Evolutionary conservation across 2,113 vertebrate genomes (phyloP), one percentile per base, ranked within the genome.

Genomic region (Antechinus stuartii): DNA sequence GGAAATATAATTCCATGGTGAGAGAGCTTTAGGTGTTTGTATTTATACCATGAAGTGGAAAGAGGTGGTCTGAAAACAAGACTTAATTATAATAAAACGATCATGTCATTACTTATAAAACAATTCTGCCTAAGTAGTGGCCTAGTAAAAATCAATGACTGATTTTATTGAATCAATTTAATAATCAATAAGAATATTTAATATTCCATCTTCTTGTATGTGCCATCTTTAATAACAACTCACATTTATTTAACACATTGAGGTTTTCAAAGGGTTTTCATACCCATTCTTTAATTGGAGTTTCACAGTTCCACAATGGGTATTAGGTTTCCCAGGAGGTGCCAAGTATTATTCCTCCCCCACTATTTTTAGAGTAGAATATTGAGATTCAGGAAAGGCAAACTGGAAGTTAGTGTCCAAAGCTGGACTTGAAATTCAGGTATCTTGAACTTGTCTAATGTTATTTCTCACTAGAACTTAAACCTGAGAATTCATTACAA

Each of bases 111-210:
- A 68, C 30, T 68, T 68, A 35, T 68, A 68, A 68, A 68, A 68
- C 30, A 68, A 68, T 14, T 35, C 61, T 35, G 27, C 35, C 76
- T 11, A 55, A 52, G 0, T 91, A 14, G 47, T 46, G 50, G 25
- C 12, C 19, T n/a, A 55, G 25, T 55, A 57, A 90, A 90, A 90
- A 49, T 11, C 54, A 11, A 52, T 84, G 30, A 25, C 46, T 27
- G 53, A 90, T 94, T 50, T 89, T 93, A 68, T n/a, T 92, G 27
- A 96, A 90, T 0, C 54, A 76, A 50, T 57, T 94, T 95, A 5
- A 6, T 54, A 92, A 22, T 55, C 35, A 52, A n/a, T 76, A 76
- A n/a, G n/a, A 76, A 5, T n/a, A 76, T 76, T 42, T 76, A 76
- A n/a, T 76, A 22, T 76, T 76, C 6, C 14, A 42, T 76, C 8